Evolutionary conservation across 2,113 vertebrate genomes (phyloP).

Genomic region (Protomyctophum bolini): DNA sequence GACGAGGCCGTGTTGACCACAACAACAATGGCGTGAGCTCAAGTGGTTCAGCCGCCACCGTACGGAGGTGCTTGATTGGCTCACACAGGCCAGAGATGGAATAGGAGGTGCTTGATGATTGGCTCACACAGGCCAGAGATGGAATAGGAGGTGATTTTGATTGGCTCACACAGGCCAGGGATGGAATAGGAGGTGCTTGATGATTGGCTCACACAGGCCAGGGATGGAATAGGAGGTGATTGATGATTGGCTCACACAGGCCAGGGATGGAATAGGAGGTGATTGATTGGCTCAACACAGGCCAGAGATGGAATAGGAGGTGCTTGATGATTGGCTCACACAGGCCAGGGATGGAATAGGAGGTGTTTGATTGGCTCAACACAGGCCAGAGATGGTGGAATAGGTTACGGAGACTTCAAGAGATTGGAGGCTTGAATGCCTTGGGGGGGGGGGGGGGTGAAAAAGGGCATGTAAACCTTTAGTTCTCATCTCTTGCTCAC

Average conservation of each 20-base stretch:
- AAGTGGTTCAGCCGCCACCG: constrained; percentile 25
- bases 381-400: neutral
- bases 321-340: constrained; percentile 12
- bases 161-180: neutral
- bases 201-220: neutral
- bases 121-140: neutral
- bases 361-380: neutral
- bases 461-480: constrained; percentile 29
- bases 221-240: neutral
- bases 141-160: constrained; percentile 8
- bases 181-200: constrained; percentile 3
- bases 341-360: neutral
- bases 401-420: neutral
- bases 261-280: neutral
- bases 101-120: constrained; percentile 10
- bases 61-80: constrained; percentile 9
- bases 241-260: constrained; percentile 5
- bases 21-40: constrained; percentile 16
- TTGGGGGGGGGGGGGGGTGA: neutral
- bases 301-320: constrained; percentile 1
- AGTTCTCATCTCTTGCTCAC: neutral
- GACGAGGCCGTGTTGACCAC: too few relatives aligned
- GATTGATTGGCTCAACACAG: neutral
- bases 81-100: neutral
- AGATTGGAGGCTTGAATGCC: neutral